phyloP scores from a whole-genome alignment of 2,888 invertebrate species.

The Lucinisca nassula region DNA sequence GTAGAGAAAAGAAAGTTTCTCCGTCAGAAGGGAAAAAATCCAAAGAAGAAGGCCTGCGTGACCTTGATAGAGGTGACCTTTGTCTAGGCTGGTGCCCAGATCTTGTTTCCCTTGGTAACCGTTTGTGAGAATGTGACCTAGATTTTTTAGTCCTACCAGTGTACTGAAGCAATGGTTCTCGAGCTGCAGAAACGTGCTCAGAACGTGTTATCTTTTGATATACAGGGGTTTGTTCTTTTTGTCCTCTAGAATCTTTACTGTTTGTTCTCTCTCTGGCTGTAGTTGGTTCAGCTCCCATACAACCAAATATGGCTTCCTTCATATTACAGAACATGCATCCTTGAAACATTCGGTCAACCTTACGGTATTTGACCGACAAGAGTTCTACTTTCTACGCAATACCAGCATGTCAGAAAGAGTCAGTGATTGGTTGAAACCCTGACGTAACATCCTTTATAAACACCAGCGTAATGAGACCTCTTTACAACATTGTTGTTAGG shows the following conservation, averaged over 20 bases:
- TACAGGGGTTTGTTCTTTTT: neutral
- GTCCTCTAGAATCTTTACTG: slow-evolving; percentile 1
- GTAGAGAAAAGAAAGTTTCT: neutral
- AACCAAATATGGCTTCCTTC: slow-evolving; percentile 68
- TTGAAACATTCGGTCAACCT: slow-evolving; percentile 56
- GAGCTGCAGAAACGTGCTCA: neutral
- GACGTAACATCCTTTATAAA: too few relatives aligned
- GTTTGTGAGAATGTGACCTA: neutral
- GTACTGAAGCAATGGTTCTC: neutral
- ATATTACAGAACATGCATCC: slow-evolving; percentile 71
- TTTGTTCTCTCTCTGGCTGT: slow-evolving; percentile 34
- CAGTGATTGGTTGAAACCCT: too few relatives aligned
- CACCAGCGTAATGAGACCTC: too few relatives aligned
- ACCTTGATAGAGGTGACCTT: slow-evolving; percentile 10
- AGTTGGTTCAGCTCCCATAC: slow-evolving; percentile 68
- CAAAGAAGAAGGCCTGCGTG: neutral
- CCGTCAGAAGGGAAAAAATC: neutral
- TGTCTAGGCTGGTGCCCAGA: neutral
- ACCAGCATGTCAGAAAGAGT: too few relatives aligned
- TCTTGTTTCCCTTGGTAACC: neutral
- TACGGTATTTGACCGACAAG: neutral
- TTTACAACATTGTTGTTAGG: too few relatives aligned
- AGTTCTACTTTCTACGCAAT: too few relatives aligned
- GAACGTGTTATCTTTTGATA: neutral
- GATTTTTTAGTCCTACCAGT: neutral